Base-by-base conservation (phyloP, 2,888 invertebrate genomes). In the Apodemia duryi region DNA sequence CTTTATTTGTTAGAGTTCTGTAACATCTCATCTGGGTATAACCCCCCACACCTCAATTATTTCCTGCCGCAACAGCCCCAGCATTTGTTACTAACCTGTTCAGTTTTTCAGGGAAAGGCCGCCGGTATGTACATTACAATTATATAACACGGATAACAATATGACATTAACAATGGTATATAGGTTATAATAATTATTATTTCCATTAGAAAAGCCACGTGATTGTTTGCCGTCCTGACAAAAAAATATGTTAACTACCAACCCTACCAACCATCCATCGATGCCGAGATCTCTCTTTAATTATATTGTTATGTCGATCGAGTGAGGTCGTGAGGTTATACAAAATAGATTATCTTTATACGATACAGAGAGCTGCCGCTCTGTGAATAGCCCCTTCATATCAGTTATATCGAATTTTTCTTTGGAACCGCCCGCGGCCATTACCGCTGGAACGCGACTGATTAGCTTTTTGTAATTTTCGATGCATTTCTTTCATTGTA, bases 281-380 rank as follows among this genome's bases (percentile, higher is more conserved):
- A 71, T 80, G 75, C 72, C 71, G 71, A 80, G 84, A 87, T 86
- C 86, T 87, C 86, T 83, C 86, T 91, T 90, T 91, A 91, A 91
- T 91, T 90, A 91, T 91, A 91, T 91, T 89, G 91, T 91, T 87
- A 88, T 84, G 81, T 77, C 82, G 82, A 78, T 80, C 78, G 79
- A 76, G 78, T 72, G 84, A 84, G 91, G 91, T 91, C 91, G 91
- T 84, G 90, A 85, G 91, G 91, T 91, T 88, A 90, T 78, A 86
- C 85, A 84, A 89, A 90, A 90, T 88, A 91, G 90, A 91, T 91
- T 89, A 91, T 91, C 91, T 88, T 75, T 81, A 82, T 85, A 85
- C 81, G 84, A 80, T 79, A 77, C 77, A 76, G 74, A 65, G 61
- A 77, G 85, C 85, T 85, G 85, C 86, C 83, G 86, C 84, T 84